Base-by-base conservation (phyloP, 1,140 invertebrate genomes). In the Coboldia fuscipes region DNA sequence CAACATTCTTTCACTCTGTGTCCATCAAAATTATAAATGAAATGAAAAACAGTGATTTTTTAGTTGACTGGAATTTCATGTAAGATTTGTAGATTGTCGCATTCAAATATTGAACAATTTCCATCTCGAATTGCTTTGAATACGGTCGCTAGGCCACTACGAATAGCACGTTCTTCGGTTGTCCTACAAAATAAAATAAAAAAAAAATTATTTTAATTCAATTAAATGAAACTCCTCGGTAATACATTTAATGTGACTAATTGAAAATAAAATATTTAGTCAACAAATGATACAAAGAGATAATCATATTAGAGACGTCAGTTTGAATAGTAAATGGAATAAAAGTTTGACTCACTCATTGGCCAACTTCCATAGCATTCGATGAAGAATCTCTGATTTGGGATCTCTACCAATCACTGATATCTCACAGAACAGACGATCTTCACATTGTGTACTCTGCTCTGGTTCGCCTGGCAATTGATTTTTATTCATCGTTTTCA, bases 131-230 rank as follows among this genome's bases (percentile, higher is more conserved):
- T 13, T 5, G 27, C 27, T n/a, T 29, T 8, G 14, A 29, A 29
- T n/a, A 29, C 14, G 6, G 8, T 5, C 6, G 8, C 6, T 13
- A 29, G 14, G 6, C 27, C 27, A 29, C 27, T 29, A 10, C 14
- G 8, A 10, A 6, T 6, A 15, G 27, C 27, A 10, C 14, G 27
- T n/a, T n/a, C 9, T 8, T 29, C n/a, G 14, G 27, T 8, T 13
- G 27, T 29, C 14, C 27, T 29, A 29, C 8, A 29, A 29, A 29
- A 29, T n/a, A 29, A 29, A 6, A 29, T 29, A 29, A 29, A 29
- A 29, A 29, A 29, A 29, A 10, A 29, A 8, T 29, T 29, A 10
- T 6, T 29, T 5, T 15, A 29, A 8, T 15, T 8, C 27, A 15
- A 10, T 6, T 13, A 8, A n/a, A 8, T 29, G 6, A 12, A 23